Conservation (phyloP, 1,140 invertebrate species). For the Macrotrachela quadricornifera region DNA sequence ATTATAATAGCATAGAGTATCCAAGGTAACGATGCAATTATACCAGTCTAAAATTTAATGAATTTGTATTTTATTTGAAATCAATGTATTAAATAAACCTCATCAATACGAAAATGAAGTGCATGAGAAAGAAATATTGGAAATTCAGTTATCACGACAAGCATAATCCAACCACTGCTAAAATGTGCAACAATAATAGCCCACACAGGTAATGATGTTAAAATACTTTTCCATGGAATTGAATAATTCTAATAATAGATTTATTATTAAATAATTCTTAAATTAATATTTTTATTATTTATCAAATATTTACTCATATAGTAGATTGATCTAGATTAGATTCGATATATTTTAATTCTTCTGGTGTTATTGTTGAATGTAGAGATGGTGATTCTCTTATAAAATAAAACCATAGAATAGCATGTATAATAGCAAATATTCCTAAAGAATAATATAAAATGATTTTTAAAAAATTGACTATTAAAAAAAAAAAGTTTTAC, state of each 20-base stretch:
- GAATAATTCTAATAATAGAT: neutral
- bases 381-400: constrained; percentile 19
- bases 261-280: neutral
- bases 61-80: too few relatives aligned
- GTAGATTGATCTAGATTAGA: neutral
- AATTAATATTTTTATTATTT: neutral
- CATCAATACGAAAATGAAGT: constrained; percentile 60
- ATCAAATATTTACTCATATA: too few relatives aligned
- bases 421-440: constrained; percentile 18
- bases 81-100: constrained; percentile 33
- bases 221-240: constrained; percentile 10
- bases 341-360: constrained; percentile 24
- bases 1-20: constrained; percentile 57
- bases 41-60: constrained; percentile 69
- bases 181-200: constrained; percentile 10
- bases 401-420: constrained; percentile 20
- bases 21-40: constrained; percentile 66
- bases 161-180: constrained; percentile 60
- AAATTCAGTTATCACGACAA: constrained; percentile 72
- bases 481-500: too few relatives aligned
- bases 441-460: constrained; percentile 9
- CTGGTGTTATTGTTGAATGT: constrained; percentile 15
- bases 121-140: constrained; percentile 80
- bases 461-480: too few relatives aligned
- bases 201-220: constrained; percentile 10